These are phyloP conservation scores for Arvicanthis niloticus DNA, from an alignment of 2,113 vertebrate species.

Conservation along the genomic window DNA sequence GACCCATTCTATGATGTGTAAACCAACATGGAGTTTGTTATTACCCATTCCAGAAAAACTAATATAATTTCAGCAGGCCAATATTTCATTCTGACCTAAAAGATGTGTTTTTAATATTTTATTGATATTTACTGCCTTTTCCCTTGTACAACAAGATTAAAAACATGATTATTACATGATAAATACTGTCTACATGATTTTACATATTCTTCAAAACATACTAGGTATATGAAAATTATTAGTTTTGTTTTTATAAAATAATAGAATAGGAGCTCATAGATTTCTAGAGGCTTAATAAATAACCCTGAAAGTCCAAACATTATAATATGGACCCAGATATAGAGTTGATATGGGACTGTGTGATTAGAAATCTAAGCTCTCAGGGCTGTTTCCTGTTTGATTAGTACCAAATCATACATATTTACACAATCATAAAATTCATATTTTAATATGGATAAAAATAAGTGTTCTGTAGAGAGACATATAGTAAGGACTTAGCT, in stretches of 20 bases:
- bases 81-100: background rate
- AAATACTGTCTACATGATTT: background rate
- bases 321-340: background rate
- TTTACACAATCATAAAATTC: too few species aligned
- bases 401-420: background rate
- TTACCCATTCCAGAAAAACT: background rate
- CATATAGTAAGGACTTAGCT: background rate
- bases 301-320: background rate
- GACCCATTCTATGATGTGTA: background rate
- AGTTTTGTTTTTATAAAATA: background rate
- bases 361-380: background rate
- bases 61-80: rapidly evolving
- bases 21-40: background rate
- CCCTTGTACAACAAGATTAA: background rate
- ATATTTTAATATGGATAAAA: background rate
- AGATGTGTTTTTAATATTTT: background rate
- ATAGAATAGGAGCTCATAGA: background rate
- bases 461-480: background rate
- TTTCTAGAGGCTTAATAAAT: background rate
- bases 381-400: background rate
- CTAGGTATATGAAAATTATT: background rate
- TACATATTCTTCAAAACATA: background rate
- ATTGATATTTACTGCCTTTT: background rate
- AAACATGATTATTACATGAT: background rate
- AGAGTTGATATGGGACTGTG: background rate